Conservation (phyloP, 2,797 vertebrate genomes). For the Eptatretus atami region DNA sequence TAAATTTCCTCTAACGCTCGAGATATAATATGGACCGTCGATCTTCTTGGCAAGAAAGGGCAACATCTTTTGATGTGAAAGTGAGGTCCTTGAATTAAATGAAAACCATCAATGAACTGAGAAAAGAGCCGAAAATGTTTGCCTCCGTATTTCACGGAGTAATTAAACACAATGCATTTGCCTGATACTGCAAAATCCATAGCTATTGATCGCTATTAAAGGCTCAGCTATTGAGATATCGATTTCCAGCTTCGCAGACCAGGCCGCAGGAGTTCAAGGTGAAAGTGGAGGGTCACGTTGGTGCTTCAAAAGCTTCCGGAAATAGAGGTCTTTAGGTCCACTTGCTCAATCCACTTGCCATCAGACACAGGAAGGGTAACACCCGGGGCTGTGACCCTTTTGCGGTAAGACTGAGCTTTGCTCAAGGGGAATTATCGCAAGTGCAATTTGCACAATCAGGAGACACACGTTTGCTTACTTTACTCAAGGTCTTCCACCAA, state of each 20-base stretch:
- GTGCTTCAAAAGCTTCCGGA: no score
- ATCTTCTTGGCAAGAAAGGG: not conserved
- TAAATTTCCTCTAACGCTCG: no score
- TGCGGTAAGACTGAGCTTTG: no score
- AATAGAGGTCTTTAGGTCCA: no score
- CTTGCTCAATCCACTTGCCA: no score
- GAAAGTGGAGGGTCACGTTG: slow-evolving; percentile 1
- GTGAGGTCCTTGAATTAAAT: not conserved
- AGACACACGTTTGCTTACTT: no score
- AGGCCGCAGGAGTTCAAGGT: slow-evolving; percentile 4
- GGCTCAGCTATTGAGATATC: slow-evolving; percentile 2
- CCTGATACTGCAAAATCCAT: slow-evolving; percentile 6
- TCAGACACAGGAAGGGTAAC: no score
- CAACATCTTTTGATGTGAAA: not conserved
- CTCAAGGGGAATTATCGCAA: no score
- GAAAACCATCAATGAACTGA: not conserved
- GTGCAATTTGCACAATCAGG: no score
- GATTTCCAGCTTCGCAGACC: not conserved
- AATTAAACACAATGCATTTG: slow-evolving; percentile 5
- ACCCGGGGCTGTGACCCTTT: no score
- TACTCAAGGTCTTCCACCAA: no score
- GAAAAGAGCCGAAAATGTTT: not conserved
- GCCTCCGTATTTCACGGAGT: slow-evolving; percentile 1
- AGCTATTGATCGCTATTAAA: slow-evolving; percentile 6
- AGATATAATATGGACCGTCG: not conserved